Percentiles rank a stretch among this genome's conserved stretches.
These are phyloP conservation scores for Auanema freiburgensis DNA, from an alignment of 2,888 invertebrate genomes.

Conservation along the genomic window DNA sequence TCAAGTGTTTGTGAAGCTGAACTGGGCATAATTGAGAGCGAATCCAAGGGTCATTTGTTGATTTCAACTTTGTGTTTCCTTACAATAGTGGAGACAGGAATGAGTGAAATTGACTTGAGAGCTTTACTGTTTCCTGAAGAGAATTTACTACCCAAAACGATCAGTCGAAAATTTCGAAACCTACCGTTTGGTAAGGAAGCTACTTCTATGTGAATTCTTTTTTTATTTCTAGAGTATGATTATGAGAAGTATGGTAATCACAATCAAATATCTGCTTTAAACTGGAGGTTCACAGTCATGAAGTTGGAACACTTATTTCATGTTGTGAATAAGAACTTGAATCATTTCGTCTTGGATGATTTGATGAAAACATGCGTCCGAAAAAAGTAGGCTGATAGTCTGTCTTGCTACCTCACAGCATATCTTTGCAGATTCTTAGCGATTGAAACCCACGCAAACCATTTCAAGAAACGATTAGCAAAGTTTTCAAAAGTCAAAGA, in stretches of 20 bases:
- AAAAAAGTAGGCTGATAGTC: background rate
- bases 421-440: background rate
- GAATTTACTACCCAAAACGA: background rate
- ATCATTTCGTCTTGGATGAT: background rate
- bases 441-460: background rate
- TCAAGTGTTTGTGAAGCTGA: background rate
- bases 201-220: no score
- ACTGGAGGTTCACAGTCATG: background rate
- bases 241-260: background rate
- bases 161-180: background rate
- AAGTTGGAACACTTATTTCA: background rate
- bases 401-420: background rate
- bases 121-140: background rate
- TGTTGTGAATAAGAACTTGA: background rate
- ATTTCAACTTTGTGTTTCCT: background rate
- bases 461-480: background rate
- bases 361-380: background rate
- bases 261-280: background rate
- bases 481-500: no score
- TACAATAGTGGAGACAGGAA: background rate
- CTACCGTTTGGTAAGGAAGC: background rate
- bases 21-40: background rate
- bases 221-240: background rate
- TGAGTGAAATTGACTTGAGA: background rate
- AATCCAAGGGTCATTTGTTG: background rate